Conservation (phyloP, 2,113 vertebrate genomes). For the Lontra canadensis region DNA sequence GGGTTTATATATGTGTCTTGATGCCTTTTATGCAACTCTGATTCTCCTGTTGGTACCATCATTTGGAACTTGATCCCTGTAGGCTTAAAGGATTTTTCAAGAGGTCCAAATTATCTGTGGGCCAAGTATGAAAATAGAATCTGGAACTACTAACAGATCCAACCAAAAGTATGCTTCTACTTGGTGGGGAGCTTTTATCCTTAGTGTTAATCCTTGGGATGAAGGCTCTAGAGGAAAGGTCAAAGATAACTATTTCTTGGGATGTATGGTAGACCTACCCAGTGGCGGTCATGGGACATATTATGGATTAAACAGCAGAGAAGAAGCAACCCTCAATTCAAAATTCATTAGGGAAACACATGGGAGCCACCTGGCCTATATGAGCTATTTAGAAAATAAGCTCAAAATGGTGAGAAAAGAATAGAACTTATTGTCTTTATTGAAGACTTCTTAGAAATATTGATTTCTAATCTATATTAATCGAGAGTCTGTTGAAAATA, state of each 20-base stretch:
- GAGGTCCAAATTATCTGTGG: background rate
- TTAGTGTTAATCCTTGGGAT: background rate
- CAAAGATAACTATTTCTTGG: background rate
- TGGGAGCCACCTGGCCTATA: background rate
- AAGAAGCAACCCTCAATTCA: background rate
- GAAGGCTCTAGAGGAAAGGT: background rate
- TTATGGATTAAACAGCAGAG: background rate
- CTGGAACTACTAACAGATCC: background rate
- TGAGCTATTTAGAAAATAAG: background rate
- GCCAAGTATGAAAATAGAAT: background rate
- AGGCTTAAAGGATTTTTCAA: background rate
- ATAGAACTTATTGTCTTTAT: background rate
- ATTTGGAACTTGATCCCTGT: background rate
- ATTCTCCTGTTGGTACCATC: background rate
- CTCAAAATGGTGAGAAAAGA: background rate
- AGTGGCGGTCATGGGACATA: background rate
- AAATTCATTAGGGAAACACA: background rate
- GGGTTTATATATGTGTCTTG: background rate
- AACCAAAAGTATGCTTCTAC: background rate
- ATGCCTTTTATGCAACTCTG: background rate
- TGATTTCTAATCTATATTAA: background rate
- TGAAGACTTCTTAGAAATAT: background rate
- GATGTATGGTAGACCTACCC: background rate
- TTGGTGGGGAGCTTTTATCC: background rate
- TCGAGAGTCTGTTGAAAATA: background rate